These are phyloP conservation scores for Trichogramma evanescens DNA, from an alignment of 2,888 invertebrate genomes.

Conservation along the genomic window DNA sequence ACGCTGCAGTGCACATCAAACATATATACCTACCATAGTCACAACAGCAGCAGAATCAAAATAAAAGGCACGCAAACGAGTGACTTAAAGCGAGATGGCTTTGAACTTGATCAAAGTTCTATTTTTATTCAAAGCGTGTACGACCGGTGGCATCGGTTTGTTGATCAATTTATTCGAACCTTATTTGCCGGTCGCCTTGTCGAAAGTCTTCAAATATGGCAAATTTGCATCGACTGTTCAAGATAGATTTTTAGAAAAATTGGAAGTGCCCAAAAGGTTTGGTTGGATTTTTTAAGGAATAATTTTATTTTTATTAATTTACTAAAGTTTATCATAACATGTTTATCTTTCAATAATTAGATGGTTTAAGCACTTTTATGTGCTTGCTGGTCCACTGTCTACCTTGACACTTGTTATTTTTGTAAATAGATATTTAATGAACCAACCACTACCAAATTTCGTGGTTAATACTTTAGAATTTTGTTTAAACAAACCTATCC, in stretches of 20 bases:
- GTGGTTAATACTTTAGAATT: slow-evolving; percentile 50
- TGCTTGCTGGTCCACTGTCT: slow-evolving; percentile 59
- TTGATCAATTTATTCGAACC: slow-evolving; percentile 61
- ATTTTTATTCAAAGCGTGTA: slow-evolving; percentile 30
- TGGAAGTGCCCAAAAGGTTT: slow-evolving; percentile 67
- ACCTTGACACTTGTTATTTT: slow-evolving; percentile 50
- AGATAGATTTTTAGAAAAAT: slow-evolving; percentile 39
- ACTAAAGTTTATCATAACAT: not conserved
- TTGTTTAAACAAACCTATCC: slow-evolving; percentile 34
- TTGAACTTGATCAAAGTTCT: slow-evolving; percentile 34
- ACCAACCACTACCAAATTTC: slow-evolving; percentile 49
- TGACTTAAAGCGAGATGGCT: not conserved
- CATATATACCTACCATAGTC: too few relatives aligned
- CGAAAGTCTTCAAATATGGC: slow-evolving; percentile 65
- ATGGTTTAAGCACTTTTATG: slow-evolving; percentile 76
- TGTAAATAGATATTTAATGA: slow-evolving; percentile 50
- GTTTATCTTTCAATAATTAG: slow-evolving; percentile 30
- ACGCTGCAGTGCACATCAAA: too few relatives aligned
- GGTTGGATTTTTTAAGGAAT: slow-evolving; percentile 14
- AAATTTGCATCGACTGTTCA: slow-evolving; percentile 59
- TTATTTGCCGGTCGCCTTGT: slow-evolving; percentile 59
- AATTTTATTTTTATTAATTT: slow-evolving; percentile 4
- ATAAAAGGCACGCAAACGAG: too few relatives aligned
- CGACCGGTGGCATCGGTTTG: slow-evolving; percentile 53
- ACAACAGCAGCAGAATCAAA: too few relatives aligned